A percentile compares a stretch with the other conserved stretches of the same genome.
Evolutionary conservation across 2,113 vertebrate genomes (phyloP).

Genomic region (Gallinago paraguaiae): DNA sequence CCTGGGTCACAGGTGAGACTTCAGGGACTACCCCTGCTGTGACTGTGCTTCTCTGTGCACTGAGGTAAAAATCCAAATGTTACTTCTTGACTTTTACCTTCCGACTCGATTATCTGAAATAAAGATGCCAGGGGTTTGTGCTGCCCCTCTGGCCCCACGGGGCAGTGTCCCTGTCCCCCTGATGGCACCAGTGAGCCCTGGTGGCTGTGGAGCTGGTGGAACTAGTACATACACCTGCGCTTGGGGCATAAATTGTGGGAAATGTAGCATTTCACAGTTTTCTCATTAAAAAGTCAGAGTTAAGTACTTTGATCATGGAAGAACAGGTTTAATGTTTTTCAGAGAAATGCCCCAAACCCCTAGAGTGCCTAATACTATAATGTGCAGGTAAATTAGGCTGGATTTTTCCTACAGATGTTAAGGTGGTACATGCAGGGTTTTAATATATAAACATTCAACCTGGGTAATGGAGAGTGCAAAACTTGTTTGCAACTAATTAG

Average conservation of each 20-base stretch:
- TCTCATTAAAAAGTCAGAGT: neutral
- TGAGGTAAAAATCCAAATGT: neutral
- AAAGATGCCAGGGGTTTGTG: neutral
- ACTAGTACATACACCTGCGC: accelerated
- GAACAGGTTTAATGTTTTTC: neutral
- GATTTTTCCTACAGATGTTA: accelerated
- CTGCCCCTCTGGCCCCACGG: accelerated
- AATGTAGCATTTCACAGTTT: neutral
- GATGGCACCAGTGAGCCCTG: neutral
- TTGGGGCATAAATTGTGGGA: accelerated
- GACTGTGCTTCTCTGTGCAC: no score
- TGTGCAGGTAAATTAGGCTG: accelerated
- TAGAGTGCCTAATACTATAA: neutral
- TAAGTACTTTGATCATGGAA: accelerated
- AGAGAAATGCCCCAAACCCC: neutral
- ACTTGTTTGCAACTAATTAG: neutral
- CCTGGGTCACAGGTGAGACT: neutral
- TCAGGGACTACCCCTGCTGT: neutral
- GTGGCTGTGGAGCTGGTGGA: neutral
- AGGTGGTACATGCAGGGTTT: neutral
- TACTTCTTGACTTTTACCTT: no score
- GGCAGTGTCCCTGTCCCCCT: neutral
- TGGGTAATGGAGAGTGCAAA: neutral
- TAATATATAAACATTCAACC: neutral
- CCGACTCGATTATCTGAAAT: neutral